Evolutionary conservation across 2,888 invertebrate genomes (phyloP), one percentile per base, ranked within the genome.

Genomic region (Crioceris asparagi): DNA sequence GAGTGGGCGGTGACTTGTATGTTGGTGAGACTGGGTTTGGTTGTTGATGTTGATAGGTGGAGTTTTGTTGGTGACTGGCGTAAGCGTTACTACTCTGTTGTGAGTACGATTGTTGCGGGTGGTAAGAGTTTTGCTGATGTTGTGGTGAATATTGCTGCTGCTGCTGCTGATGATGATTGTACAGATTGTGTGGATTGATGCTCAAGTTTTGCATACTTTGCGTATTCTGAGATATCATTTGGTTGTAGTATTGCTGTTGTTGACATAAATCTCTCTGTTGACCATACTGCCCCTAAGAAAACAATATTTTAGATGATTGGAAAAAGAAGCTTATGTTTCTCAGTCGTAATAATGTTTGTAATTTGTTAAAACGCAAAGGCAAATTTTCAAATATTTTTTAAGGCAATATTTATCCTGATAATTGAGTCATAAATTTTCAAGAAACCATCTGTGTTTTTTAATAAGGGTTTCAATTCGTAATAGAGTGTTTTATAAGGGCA

Each of bases 1-100:
- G n/a, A n/a, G n/a, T n/a, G 67, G 8, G 75, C 71, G 15, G 75
- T 70, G 36, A 53, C 50, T 55, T 59, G 71, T 39, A 70, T 39
- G 39, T 58, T 1, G 61, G 59, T 1, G 56, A 58, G 14, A 56
- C 50, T 25, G 57, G 75, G 2, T 32, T 23, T n/a, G n/a, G n/a
- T n/a, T n/a, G n/a, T n/a, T n/a, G n/a, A n/a, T n/a, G n/a, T 7
- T 23, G 66, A 6, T 66, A 68, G 3, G 68, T 68, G 8, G 68
- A 67, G 38, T 54, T 44, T 23, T 46, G 38, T 38, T 40, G 23
- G n/a, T n/a, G n/a, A 31, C 44, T 39, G 11, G 37, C 25, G 33
- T 41, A 32, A 31, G 26, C 6, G 44, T 32, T 31, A 35, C 17
- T 21, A 36, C 33, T 25, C 32, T n/a, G n/a, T n/a, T n/a, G n/a